These are phyloP conservation scores for Andrena hattorfiana DNA, from an alignment of 2,888 invertebrate genomes.

Conservation along the genomic window DNA sequence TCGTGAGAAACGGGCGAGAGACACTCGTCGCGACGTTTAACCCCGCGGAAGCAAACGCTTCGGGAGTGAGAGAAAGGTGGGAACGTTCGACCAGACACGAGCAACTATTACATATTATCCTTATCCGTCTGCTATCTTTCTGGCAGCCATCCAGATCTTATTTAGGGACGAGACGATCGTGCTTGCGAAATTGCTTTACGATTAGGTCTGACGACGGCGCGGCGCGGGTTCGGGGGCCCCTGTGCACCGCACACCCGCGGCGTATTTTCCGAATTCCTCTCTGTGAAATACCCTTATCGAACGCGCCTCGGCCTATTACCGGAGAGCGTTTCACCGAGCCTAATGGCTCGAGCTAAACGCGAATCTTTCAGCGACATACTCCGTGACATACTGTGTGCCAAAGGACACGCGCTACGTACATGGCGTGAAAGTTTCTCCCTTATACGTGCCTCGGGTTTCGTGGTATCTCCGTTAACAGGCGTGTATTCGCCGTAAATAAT, in stretches of 20 bases:
- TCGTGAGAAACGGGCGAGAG: neutral
- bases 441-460: slow-evolving; percentile 39
- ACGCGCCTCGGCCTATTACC: slow-evolving; percentile 28
- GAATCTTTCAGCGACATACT: slow-evolving; percentile 41
- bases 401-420: slow-evolving; percentile 71
- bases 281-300: neutral
- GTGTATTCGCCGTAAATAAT: slow-evolving; percentile 20
- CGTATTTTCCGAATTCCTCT: neutral
- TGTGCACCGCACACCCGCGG: neutral
- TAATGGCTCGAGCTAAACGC: slow-evolving; percentile 48
- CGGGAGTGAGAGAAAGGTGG: no score
- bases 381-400: slow-evolving; percentile 47
- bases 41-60: no score
- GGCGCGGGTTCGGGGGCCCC: neutral
- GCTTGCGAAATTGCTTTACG: slow-evolving; percentile 5
- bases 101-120: no score
- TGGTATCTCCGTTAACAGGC: slow-evolving; percentile 5
- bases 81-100: no score
- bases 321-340: slow-evolving; percentile 35
- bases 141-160: no score
- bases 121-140: no score
- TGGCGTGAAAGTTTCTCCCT: slow-evolving; percentile 81
- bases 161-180: slow-evolving; percentile 5
- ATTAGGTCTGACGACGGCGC: neutral
- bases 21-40: neutral